A percentile compares a stretch with the other conserved stretches of the same genome.
Evolutionary conservation across 2,888 invertebrate genomes (phyloP).

Genomic region (Aspidiotus destructor): DNA sequence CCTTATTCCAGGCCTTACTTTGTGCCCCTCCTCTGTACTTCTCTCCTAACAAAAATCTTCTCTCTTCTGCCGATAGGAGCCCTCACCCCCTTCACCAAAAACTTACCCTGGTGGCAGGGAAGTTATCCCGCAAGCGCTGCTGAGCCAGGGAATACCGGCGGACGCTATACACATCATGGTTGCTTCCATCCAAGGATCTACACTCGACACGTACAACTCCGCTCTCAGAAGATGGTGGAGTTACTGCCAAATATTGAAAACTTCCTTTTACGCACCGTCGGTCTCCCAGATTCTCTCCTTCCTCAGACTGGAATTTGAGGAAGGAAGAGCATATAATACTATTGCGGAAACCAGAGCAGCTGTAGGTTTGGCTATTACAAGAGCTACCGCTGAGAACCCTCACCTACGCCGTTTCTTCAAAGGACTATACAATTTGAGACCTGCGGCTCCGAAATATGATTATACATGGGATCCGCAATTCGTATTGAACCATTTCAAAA

Average conservation of each 20-base stretch:
- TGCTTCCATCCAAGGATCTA: background rate
- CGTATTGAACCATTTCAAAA: background rate
- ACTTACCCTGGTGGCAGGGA: slow-evolving; percentile 1
- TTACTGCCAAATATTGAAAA: background rate
- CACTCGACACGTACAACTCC: background rate
- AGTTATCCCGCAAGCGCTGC: background rate
- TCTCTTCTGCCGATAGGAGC: background rate
- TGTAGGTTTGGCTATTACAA: background rate
- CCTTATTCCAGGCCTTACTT: background rate
- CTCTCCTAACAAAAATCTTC: background rate
- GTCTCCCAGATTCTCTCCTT: background rate
- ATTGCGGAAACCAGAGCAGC: background rate
- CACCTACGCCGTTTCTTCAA: background rate
- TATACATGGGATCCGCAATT: background rate
- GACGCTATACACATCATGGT: background rate
- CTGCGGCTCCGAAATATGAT: background rate
- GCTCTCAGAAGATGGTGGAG: background rate
- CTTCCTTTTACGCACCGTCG: background rate
- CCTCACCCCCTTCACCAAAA: no score
- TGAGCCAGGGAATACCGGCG: background rate
- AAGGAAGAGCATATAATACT: background rate
- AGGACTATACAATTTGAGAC: background rate
- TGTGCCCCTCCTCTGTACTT: background rate
- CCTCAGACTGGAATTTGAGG: background rate
- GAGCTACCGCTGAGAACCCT: background rate